A percentile compares a stretch with the other conserved stretches of the same genome.
Evolutionary conservation across 1,140 invertebrate genomes (phyloP).

Genomic region (Aphelenchoides avenae): DNA sequence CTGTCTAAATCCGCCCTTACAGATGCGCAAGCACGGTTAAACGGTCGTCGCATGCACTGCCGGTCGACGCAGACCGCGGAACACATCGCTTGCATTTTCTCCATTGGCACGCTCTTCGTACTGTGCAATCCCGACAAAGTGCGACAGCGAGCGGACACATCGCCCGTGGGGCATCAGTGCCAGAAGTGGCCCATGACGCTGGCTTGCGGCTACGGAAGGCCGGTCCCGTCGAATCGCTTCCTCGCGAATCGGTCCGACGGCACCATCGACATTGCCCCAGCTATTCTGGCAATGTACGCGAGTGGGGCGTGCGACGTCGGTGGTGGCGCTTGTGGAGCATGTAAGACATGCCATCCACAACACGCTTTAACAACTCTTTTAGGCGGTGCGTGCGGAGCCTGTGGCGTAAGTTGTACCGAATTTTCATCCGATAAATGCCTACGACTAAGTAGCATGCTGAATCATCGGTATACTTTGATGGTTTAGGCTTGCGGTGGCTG

Average conservation of each 20-base stretch:
- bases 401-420: slow-evolving; percentile 23
- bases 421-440: too few relatives aligned
- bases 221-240: slow-evolving; percentile 39
- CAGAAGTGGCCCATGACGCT: slow-evolving; percentile 48
- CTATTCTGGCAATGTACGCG: slow-evolving; percentile 39
- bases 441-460: neutral
- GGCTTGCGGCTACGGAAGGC: slow-evolving; percentile 44
- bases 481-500: slow-evolving; percentile 19
- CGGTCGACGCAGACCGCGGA: slow-evolving; percentile 43
- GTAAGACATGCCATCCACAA: too few relatives aligned
- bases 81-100: slow-evolving; percentile 47
- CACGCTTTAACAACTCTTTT: too few relatives aligned
- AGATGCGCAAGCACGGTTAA: slow-evolving; percentile 50
- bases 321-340: slow-evolving; percentile 25
- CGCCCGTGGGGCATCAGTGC: slow-evolving; percentile 38
- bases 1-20: neutral
- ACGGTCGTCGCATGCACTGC: slow-evolving; percentile 47
- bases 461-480: neutral
- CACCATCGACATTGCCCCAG: slow-evolving; percentile 30
- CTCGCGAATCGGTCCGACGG: slow-evolving; percentile 36
- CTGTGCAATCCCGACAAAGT: slow-evolving; percentile 50
- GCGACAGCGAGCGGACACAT: slow-evolving; percentile 19
- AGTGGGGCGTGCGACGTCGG: slow-evolving; percentile 1
- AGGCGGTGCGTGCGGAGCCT: slow-evolving; percentile 36
- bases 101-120: slow-evolving; percentile 46